phyloP scores from a whole-genome alignment of 2,888 invertebrate species.

The Cheilosia variabilis region DNA sequence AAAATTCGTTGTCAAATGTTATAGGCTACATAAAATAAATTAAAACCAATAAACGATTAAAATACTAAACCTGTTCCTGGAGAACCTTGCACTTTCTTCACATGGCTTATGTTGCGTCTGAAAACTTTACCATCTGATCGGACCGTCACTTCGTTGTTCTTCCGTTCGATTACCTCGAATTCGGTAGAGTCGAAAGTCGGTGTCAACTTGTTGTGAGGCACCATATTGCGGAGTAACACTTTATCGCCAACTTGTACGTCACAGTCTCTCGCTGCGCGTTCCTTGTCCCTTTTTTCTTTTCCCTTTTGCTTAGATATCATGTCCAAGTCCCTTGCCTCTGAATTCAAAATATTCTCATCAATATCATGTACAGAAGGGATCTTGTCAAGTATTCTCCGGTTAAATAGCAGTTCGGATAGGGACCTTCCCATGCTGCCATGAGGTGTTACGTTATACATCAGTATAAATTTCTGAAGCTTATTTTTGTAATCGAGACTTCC shows the following conservation, averaged over 20 bases:
- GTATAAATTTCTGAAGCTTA: conserved; percentile 38
- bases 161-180: neutral
- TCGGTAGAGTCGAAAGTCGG: neutral
- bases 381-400: conserved; percentile 60
- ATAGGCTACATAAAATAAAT: too few species aligned
- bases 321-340: conserved; percentile 57
- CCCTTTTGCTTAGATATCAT: conserved; percentile 50
- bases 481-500: conserved; percentile 39
- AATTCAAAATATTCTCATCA: conserved; percentile 42
- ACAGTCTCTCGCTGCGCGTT: too few species aligned
- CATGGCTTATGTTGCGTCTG: conserved; percentile 12
- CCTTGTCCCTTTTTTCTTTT: conserved; percentile 40
- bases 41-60: neutral
- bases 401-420: conserved; percentile 57
- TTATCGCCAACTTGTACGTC: too few species aligned
- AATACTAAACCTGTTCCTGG: conserved; percentile 6
- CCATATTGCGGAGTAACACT: conserved; percentile 14
- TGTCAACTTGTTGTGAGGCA: conserved; percentile 67
- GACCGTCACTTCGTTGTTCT: conserved; percentile 51
- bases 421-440: conserved; percentile 71
- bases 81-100: conserved; percentile 6
- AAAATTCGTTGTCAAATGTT: too few species aligned
- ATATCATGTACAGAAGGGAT: conserved; percentile 60
- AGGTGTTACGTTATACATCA: conserved; percentile 62
- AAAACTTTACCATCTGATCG: conserved; percentile 1